Base-by-base conservation (phyloP, 2,797 vertebrate genomes). In the Rhynchonycteris naso region DNA sequence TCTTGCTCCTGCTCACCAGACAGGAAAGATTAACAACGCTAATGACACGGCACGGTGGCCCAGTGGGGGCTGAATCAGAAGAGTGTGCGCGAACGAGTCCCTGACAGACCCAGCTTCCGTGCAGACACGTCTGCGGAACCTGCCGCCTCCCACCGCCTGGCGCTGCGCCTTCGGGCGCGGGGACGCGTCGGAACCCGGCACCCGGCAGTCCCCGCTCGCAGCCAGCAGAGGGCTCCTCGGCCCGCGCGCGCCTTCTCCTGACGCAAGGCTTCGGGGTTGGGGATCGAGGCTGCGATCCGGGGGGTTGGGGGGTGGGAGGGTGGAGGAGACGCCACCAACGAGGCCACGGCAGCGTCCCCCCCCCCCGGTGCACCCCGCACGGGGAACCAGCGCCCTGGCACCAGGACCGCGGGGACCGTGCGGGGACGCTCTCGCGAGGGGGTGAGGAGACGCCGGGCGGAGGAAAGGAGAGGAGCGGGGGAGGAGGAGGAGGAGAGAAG, bases 191-290 rank as follows among this genome's bases (percentile, higher is more conserved):
- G 11, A 71, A 56, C 76, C 38, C 7, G 4, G 65, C n/a, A 2
- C 16, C 43, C 47, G 12, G 72, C 47, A 38, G 80, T 61, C 26
- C 66, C 54, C 50, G 50, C 43, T 3, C 1, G 56, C 95, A 19
- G 83, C 97, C 98, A 96, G 97, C 87, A 98, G 98, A 91, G 88
- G 98, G 96, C 97, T 54, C 95, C 94, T 81, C 61, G 91, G 91
- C 68, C 38, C 94, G 16, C 90, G 87, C 68, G 33, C 50, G 22
- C 58, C 56, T 50, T 78, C 88, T 66, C 43, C 92, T 69, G 79
- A 35, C 50, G 35, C 93, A 1, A 38, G 74, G 93, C 66, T 65
- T 21, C 1, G 8, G 94, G 58, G 63, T 35, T 18, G 54, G 14
- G 50, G 86, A 58, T 86, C 50, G 13, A 65, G 91, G 82, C 92